Evolutionary conservation across 2,797 vertebrate genomes (phyloP), one percentile per base, ranked within the genome.

Genomic region (Neostethus bicornis): DNA sequence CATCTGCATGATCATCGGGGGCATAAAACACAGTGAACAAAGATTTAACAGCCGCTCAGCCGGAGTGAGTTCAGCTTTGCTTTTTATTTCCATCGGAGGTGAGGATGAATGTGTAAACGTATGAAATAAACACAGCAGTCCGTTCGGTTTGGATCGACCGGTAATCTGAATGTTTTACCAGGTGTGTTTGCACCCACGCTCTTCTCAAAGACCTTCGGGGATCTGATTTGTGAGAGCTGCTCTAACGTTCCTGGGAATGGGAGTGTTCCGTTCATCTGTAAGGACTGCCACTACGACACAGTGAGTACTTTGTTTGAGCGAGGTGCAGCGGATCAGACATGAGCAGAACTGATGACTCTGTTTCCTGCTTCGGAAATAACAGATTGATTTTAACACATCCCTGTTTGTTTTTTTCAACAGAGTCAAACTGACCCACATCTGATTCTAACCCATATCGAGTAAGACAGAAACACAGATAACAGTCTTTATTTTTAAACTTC

Each of bases 41-140:
- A 71, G 86, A 2, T 96, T 96, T 73, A 96, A 96, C 90, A 95
- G 94, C 57, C 87, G 95, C 0, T 97, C 95, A 0, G 94, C 94
- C 0, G 95, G 95, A 0, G 92, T 96, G 59, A 92, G 94, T 80
- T 95, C 95, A 0, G 93, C 95, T 7, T 73, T 97, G 61, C 93
- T 96, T 53, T 97, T 96, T 80, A 93, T 97, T 37, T 97, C 95
- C 0, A 85, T 96, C 10, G 95, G 95, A 90, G 95, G 95, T 95
- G 72, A 85, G 53, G 24, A 37, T 25, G 35, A 16, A 11, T 21
- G 2, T 17, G 43, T 19, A 4, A 1, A 31, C 3, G 24, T 16
- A 28, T 31, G 10, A 20, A n/a, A n/a, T n/a, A n/a, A n/a, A n/a
- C n/a, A n/a, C n/a, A n/a, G n/a, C n/a, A n/a, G n/a, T n/a, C n/a